phyloP scores from a whole-genome alignment of 2,113 vertebrate genomes.

The Meleagris gallopavo region DNA sequence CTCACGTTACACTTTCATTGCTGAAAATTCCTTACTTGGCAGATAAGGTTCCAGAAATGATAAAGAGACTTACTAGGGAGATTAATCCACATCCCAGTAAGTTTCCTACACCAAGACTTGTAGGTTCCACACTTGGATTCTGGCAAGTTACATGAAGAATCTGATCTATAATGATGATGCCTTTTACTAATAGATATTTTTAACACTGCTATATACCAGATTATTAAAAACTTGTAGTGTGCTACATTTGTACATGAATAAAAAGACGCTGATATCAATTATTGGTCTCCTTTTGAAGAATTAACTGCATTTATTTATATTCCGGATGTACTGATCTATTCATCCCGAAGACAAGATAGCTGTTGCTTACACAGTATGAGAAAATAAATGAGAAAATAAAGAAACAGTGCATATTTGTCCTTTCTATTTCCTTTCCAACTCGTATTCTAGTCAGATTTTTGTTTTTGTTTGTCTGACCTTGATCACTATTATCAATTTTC shows the following conservation, averaged over 20 bases:
- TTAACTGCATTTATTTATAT: not conserved
- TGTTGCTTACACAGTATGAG: not conserved
- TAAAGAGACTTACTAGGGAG: not conserved
- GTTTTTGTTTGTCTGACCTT: not conserved
- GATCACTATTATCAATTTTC: not conserved
- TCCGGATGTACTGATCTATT: not conserved
- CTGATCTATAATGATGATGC: not conserved
- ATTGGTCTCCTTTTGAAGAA: not conserved
- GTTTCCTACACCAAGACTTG: not conserved
- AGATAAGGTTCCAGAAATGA: not conserved
- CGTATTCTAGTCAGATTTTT: not conserved
- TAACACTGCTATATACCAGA: not conserved
- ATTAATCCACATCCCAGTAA: not conserved
- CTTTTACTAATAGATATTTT: not conserved
- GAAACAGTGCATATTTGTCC: not conserved
- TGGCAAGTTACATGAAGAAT: not conserved
- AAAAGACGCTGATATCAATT: not conserved
- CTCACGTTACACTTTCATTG: not conserved
- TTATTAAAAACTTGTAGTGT: not conserved
- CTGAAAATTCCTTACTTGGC: not conserved
- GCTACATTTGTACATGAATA: not conserved
- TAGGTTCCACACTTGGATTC: not conserved
- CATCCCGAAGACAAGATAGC: not conserved
- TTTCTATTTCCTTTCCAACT: constrained; percentile 4
- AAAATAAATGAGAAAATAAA: not conserved